These are phyloP conservation scores for Cetonia aurata DNA, from an alignment of 2,888 invertebrate species.

Conservation along the genomic window DNA sequence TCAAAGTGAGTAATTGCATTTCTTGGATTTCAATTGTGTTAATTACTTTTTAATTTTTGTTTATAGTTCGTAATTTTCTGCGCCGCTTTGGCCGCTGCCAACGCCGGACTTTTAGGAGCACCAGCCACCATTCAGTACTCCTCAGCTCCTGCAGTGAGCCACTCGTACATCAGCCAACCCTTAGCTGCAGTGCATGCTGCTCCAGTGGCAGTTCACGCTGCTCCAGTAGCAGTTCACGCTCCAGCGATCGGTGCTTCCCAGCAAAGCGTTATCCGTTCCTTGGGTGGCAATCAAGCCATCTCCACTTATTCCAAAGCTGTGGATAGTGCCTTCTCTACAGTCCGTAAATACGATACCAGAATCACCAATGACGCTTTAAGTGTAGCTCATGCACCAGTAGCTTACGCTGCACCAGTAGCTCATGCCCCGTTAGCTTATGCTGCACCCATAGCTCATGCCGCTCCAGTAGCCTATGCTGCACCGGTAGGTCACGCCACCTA, in stretches of 20 bases:
- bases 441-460: constrained; percentile 58
- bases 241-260: constrained; percentile 67
- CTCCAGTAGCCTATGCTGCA: constrained; percentile 54
- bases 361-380: constrained; percentile 70
- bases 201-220: constrained; percentile 53
- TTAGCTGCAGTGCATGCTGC: constrained; percentile 56
- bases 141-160: constrained; percentile 57
- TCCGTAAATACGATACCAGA: constrained; percentile 72
- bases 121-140: constrained; percentile 59
- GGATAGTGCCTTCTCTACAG: constrained; percentile 73
- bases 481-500: constrained; percentile 52
- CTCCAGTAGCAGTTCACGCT: constrained; percentile 56
- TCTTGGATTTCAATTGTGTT: background rate
- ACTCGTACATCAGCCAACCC: constrained; percentile 54
- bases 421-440: constrained; percentile 61
- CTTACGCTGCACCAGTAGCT: constrained; percentile 58
- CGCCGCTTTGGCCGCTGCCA: constrained; percentile 72
- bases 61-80: constrained; percentile 64
- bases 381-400: constrained; percentile 67
- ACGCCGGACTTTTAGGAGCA: constrained; percentile 71
- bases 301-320: constrained; percentile 72
- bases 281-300: constrained; percentile 70
- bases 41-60: constrained; percentile 6
- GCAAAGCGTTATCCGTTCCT: constrained; percentile 71
- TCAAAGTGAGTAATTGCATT: constrained; percentile 57